Evolutionary conservation across 2,113 vertebrate genomes (phyloP).

Genomic region (Nicator chloris): DNA sequence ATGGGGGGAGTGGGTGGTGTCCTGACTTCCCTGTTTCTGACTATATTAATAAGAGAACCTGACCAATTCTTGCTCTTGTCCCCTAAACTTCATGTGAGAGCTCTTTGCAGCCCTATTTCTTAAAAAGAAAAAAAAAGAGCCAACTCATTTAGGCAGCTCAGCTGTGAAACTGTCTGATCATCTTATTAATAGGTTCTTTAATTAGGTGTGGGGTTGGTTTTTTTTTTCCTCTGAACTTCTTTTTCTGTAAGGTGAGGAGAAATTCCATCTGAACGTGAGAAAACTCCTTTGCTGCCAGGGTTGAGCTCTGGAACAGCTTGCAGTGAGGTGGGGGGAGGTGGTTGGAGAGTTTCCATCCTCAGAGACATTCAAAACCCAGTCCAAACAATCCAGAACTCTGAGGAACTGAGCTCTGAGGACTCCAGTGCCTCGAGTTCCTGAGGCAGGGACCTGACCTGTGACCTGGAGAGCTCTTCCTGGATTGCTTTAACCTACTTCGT

Average conservation of each 20-base stretch:
- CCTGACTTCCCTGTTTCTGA: background rate
- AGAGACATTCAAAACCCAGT: background rate
- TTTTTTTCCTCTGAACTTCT: background rate
- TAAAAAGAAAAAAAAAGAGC: background rate
- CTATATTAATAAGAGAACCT: background rate
- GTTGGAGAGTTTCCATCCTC: background rate
- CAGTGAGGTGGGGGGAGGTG: rapidly evolving
- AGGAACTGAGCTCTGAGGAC: background rate
- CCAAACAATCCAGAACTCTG: background rate
- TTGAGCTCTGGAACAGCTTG: background rate
- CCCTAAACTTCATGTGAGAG: background rate
- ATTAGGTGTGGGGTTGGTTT: background rate
- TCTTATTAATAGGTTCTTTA: constrained; percentile 2
- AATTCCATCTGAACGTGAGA: background rate
- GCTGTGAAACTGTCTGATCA: background rate
- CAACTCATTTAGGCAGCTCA: background rate
- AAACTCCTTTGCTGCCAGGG: background rate
- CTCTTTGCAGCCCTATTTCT: background rate
- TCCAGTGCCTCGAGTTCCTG: background rate
- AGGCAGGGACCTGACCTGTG: background rate
- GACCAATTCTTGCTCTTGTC: background rate
- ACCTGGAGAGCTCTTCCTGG: background rate
- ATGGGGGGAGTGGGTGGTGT: background rate
- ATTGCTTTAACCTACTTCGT: background rate
- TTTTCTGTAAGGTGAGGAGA: background rate